Evolutionary conservation across 2,797 vertebrate genomes (phyloP).

Genomic region (Jordanella pulchra): DNA sequence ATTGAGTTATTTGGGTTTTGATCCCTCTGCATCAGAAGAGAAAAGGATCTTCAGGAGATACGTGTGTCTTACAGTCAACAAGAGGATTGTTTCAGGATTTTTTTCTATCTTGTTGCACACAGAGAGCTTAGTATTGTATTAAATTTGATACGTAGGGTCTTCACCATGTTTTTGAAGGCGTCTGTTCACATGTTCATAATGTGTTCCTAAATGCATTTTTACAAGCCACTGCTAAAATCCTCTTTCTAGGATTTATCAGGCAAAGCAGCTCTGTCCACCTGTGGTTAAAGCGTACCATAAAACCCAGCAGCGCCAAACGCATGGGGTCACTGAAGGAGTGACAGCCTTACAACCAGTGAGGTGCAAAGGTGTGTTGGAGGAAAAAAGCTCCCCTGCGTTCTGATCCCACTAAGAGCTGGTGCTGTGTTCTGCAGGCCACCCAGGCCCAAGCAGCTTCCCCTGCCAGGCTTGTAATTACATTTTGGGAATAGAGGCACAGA

Average conservation of each 20-base stretch:
- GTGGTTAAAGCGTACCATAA: slow-evolving; percentile 38
- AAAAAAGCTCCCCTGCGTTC: slow-evolving; percentile 28
- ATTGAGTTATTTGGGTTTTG: slow-evolving; percentile 51
- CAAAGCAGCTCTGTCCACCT: slow-evolving; percentile 55
- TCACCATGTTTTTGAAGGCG: slow-evolving; percentile 17
- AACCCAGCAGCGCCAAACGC: slow-evolving; percentile 54
- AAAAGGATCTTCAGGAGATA: slow-evolving; percentile 28
- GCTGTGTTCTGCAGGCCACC: slow-evolving; percentile 55
- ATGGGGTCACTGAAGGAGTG: slow-evolving; percentile 38
- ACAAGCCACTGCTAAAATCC: slow-evolving; percentile 59
- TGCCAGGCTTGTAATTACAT: slow-evolving; percentile 76
- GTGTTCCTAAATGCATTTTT: slow-evolving; percentile 62
- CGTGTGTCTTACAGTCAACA: slow-evolving; percentile 43
- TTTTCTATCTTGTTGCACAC: slow-evolving; percentile 57
- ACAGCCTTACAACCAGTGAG: slow-evolving; percentile 52
- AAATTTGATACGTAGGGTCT: slow-evolving; percentile 53
- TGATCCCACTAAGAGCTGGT: slow-evolving; percentile 50
- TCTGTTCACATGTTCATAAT: slow-evolving; percentile 45
- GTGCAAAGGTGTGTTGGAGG: slow-evolving; percentile 47
- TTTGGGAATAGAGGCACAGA: slow-evolving; percentile 68
- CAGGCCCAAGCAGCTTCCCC: slow-evolving; percentile 56
- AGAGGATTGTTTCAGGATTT: slow-evolving; percentile 66
- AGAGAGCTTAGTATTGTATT: slow-evolving; percentile 57
- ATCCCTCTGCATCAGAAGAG: slow-evolving; percentile 34
- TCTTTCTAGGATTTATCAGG: slow-evolving; percentile 68